These are phyloP conservation scores for Choloepus didactylus DNA, from an alignment of 2,797 vertebrate genomes.

Conservation along the genomic window DNA sequence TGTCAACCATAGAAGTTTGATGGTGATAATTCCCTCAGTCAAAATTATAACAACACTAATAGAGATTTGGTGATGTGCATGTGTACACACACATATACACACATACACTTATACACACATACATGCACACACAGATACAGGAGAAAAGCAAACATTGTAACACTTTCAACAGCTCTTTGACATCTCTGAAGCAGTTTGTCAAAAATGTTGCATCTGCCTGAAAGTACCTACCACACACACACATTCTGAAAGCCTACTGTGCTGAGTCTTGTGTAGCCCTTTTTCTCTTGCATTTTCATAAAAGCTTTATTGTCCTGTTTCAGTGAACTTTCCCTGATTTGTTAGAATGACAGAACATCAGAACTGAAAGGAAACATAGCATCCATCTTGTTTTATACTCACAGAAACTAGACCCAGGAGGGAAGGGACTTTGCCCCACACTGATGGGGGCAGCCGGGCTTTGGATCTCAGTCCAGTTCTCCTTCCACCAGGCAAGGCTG, in stretches of 20 bases:
- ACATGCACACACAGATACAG: fast-evolving
- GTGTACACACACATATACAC: neutral
- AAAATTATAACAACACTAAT: constrained; percentile 82
- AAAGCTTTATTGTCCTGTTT: neutral
- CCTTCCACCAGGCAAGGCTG: neutral
- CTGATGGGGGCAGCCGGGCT: neutral
- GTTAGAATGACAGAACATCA: neutral
- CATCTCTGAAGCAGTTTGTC: constrained; percentile 17
- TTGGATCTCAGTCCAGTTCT: neutral
- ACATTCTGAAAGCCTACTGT: neutral
- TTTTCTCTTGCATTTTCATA: constrained; percentile 24
- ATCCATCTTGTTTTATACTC: neutral
- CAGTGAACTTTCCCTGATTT: constrained; percentile 4
- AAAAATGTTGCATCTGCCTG: neutral
- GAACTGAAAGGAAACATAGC: neutral
- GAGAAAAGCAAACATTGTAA: constrained; percentile 19
- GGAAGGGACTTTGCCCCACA: neutral
- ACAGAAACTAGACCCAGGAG: neutral
- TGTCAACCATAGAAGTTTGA: constrained; percentile 78
- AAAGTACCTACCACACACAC: neutral
- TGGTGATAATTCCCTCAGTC: constrained; percentile 69
- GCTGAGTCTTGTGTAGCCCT: neutral
- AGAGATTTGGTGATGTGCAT: constrained; percentile 62
- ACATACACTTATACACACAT: neutral
- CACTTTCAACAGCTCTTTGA: constrained; percentile 10